Evolutionary conservation across 2,113 vertebrate genomes (phyloP), one percentile per base, ranked within the genome.

Genomic region (Hiodon alosoides): DNA sequence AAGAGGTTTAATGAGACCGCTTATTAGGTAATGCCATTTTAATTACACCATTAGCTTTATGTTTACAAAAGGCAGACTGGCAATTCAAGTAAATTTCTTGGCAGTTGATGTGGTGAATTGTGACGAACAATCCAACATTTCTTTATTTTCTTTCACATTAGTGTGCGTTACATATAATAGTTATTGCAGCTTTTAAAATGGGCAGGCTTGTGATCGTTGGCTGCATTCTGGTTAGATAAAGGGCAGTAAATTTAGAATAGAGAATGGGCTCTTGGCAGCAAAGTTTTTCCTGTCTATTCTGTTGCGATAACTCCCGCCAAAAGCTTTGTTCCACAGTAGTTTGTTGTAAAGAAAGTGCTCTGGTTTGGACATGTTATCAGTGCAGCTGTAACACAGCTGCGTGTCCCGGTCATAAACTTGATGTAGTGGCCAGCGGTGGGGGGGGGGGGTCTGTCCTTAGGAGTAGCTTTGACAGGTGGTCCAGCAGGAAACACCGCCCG

Each of bases 21-120:
- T 31, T 31, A 31, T 31, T 59, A 11, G 9, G 9, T 59, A 8
- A 59, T 64, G 65, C 4, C 14, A 16, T 75, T 53, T 55, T 3
- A 71, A 62, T 65, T 14, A 51, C 16, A 48, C 5, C 62, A 74
- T 72, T 31, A 65, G 58, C 58, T 72, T 51, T 53, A 70, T 59
- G 65, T 65, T 77, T 55, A 70, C 67, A 70, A 58, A 14, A 50
- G 68, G 10, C 2, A 66, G 62, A 54, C n/a, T 73, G 58, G 48
- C 52, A 66, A 17, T 68, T 73, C n/a, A 50, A 71, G 62, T 66
- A 53, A 11, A 3, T 59, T 1, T 16, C 13, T 5, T 75, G 68
- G 55, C 71, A 70, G 59, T n/a, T 71, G 59, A 47, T 65, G 7
- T 54, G n/a, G 69, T 9, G 14, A 48, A 17, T 47, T 10, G 7